A percentile compares a stretch with the other conserved stretches of the same genome.
phyloP scores from a whole-genome alignment of 2,797 vertebrate species.

The Thripadectes ignobilis region DNA sequence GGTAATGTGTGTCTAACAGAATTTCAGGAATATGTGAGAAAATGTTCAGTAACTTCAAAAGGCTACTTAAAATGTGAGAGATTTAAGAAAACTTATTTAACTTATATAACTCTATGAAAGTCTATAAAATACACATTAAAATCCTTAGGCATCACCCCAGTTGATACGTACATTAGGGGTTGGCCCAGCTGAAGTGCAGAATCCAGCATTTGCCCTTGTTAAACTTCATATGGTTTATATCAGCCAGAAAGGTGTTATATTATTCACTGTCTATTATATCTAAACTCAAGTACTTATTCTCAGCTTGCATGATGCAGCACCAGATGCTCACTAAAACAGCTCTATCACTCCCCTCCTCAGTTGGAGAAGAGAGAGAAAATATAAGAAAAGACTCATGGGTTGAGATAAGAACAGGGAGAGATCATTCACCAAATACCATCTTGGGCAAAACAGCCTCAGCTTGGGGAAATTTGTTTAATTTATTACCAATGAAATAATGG shows the following conservation, averaged over 20 bases:
- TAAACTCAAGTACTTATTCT: not conserved
- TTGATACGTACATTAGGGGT: rapidly evolving
- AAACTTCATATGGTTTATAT: not conserved
- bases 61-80: no score
- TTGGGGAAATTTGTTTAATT: not conserved
- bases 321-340: not conserved
- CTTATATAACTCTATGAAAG: no score
- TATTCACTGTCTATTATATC: not conserved
- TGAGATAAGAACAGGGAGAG: not conserved
- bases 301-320: not conserved
- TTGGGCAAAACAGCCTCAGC: not conserved
- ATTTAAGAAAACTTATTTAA: no score
- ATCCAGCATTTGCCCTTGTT: not conserved
- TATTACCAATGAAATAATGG: not conserved
- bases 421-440: not conserved
- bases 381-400: not conserved
- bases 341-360: not conserved
- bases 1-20: no score
- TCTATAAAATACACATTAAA: no score
- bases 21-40: no score
- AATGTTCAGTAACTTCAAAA: no score
- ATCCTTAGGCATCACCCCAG: no score
- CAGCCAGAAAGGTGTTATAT: not conserved
- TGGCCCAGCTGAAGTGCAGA: not conserved
- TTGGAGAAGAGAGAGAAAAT: not conserved